Evolutionary conservation across 1,140 invertebrate species (phyloP).

Genomic region (Ceratitis capitata): DNA sequence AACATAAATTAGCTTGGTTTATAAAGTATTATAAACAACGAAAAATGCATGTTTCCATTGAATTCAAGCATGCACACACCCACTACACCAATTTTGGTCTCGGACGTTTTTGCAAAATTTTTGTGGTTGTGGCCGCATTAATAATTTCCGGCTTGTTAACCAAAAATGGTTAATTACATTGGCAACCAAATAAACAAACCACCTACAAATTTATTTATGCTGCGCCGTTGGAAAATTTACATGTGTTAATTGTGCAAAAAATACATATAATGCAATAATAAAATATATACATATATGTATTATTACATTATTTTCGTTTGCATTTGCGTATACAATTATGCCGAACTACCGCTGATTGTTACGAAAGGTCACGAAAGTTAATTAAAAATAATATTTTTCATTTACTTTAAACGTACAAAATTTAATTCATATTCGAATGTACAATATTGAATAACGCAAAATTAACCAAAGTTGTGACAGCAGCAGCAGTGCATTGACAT

Average conservation of each 20-base stretch:
- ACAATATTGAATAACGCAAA: background rate
- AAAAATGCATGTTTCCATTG: too few species aligned
- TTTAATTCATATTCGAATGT: background rate
- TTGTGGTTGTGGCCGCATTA: background rate
- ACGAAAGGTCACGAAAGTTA: background rate
- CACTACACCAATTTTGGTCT: background rate
- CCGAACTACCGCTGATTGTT: background rate
- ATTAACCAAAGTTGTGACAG: too few species aligned
- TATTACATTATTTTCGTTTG: too few species aligned
- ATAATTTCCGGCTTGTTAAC: constrained; percentile 28
- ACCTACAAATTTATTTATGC: background rate
- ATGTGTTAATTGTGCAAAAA: too few species aligned
- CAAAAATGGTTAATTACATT: constrained; percentile 36
- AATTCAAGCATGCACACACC: too few species aligned
- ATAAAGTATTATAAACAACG: background rate
- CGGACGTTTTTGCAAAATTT: background rate
- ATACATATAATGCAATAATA: background rate
- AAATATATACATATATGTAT: background rate
- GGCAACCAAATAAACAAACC: background rate
- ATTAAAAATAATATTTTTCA: background rate
- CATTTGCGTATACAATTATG: too few species aligned
- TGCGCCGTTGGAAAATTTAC: too few species aligned
- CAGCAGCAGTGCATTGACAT: constrained; percentile 15
- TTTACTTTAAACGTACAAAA: constrained; percentile 3
- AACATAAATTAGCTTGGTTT: background rate